These are phyloP conservation scores for Gyps fulvus DNA, from an alignment of 2,113 vertebrate genomes.

Conservation along the genomic window DNA sequence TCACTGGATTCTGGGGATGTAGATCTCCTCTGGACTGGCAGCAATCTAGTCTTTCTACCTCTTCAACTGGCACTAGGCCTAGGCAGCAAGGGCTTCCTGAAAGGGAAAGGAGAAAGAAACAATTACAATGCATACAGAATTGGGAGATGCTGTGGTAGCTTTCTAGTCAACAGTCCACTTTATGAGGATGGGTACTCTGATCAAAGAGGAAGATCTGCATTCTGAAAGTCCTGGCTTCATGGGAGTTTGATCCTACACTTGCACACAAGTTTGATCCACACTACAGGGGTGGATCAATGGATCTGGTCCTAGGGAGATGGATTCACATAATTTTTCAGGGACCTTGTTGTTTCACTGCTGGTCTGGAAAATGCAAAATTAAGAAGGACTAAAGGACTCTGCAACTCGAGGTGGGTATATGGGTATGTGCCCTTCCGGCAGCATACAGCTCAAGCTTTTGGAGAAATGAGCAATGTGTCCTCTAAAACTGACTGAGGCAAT, in stretches of 20 bases:
- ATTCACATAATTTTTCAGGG: background rate
- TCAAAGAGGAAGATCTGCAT: background rate
- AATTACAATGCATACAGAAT: background rate
- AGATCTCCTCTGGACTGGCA: slow-evolving; percentile 65
- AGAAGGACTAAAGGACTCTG: background rate
- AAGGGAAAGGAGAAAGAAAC: background rate
- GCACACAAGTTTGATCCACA: background rate
- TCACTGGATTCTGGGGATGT: slow-evolving; percentile 39
- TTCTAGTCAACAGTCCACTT: background rate
- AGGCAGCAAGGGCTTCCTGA: slow-evolving; percentile 75
- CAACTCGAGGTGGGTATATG: background rate
- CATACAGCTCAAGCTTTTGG: background rate
- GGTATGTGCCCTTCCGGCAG: background rate
- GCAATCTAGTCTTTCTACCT: slow-evolving; percentile 63
- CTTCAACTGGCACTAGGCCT: slow-evolving; percentile 80
- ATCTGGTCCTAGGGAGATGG: background rate
- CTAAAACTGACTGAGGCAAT: background rate
- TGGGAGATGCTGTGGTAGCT: background rate
- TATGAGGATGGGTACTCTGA: background rate
- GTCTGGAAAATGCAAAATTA: background rate
- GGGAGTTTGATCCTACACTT: background rate
- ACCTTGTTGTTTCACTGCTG: background rate
- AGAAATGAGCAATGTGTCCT: background rate
- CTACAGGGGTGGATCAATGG: background rate
- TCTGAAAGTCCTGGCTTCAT: background rate